Conservation (phyloP, 2,797 vertebrate genomes). For the Pseudotriccus pelzelni region DNA sequence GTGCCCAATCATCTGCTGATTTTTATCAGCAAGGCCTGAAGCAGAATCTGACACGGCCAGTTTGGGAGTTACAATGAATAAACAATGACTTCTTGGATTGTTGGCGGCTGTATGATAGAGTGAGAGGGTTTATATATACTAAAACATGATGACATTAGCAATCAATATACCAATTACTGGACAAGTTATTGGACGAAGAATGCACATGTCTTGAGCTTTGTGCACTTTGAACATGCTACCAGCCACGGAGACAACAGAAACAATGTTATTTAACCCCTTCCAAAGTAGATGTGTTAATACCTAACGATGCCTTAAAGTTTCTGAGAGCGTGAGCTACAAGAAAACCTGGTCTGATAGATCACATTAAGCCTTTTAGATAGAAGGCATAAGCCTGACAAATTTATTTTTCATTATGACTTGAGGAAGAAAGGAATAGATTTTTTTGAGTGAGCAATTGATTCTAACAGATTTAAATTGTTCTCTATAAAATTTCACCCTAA, state of each 20-base stretch:
- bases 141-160: conserved; percentile 94
- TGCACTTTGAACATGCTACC: conserved; percentile 62
- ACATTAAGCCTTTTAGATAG: neutral
- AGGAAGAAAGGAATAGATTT: neutral
- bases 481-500: neutral
- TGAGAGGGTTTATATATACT: conserved; percentile 83
- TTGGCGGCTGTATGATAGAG: conserved; percentile 84
- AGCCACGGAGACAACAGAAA: neutral
- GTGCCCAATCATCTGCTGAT: conserved; percentile 98
- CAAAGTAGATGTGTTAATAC: neutral
- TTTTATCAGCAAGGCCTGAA: conserved; percentile 92
- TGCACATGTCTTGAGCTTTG: conserved; percentile 66
- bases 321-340: neutral
- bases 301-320: neutral
- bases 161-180: conserved; percentile 93
- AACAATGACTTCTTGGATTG: conserved; percentile 93
- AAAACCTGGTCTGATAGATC: neutral
- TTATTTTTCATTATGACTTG: neutral
- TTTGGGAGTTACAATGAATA: conserved; percentile 95
- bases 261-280: conserved; percentile 51
- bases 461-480: neutral
- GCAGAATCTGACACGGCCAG: conserved; percentile 91
- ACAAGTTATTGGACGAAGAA: conserved; percentile 90
- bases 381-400: neutral
- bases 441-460: neutral